Base-by-base conservation (phyloP, 2,113 vertebrate species). In the Mobula hypostoma region DNA sequence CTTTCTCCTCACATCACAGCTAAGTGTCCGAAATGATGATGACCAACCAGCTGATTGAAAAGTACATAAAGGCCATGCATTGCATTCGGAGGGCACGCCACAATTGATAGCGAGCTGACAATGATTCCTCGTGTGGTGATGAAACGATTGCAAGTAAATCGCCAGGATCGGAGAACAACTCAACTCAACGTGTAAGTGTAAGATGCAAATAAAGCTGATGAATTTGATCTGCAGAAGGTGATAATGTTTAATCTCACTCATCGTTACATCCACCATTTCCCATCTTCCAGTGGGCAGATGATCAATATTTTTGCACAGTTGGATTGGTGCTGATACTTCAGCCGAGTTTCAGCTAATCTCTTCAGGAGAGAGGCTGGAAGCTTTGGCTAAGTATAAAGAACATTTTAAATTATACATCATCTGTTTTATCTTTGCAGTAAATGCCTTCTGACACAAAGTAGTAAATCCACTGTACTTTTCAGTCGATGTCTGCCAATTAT, bases 361-460 rank as follows among this genome's bases (percentile, higher is more conserved):
- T 87, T 29, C 15, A 8, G 63, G 5, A 66, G 29, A 88, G 12
- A 32, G n/a, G 61, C 0, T 61, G 61, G 5, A n/a, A 66, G 2
- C 29, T 17, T 7, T 63, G 27, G 29, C 85, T 63, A 66, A 63
- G 17, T 17, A 88, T 88, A 32, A 66, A 88, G 58, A 66, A 32
- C 63, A 32, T 88, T 66, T 88, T 66, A 88, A 66, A 88, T 88
- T 88, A 66, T 66, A 88, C 63, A 88, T 88, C 85, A 66, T 12
- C 29, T 14, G 27, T 58, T 66, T 66, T 56, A 17, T 88, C 85
- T 88, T 63, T 88, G 58, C 27, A 29, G 85, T 63, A 88, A 88
- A 88, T 88, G 58, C 58, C 17, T 88, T 66, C 85, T 88, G 85
- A 88, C 85, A 63, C 27, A 88, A 66, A 88, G 58, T 88, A 32